Evolutionary conservation across 2,888 invertebrate genomes (phyloP), one percentile per base, ranked within the genome.

Genomic region (Anodontia alba): DNA sequence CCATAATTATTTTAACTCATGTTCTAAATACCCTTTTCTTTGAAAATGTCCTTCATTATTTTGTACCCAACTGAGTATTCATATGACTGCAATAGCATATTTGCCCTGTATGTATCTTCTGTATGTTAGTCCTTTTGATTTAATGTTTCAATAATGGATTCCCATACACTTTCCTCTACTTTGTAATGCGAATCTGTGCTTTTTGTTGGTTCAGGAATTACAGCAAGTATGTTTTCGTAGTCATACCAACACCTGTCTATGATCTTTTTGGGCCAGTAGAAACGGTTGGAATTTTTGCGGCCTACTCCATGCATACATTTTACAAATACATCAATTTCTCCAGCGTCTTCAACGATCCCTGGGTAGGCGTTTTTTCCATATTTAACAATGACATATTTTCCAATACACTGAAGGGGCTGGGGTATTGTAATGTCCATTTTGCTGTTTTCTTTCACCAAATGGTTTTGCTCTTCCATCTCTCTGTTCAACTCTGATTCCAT

Each of bases 291-390:
- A 26, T 71, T 23, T 15, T n/a, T 36, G 15, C 33, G 17, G 38
- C 75, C 49, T 15, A 79, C 17, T 36, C 62, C 43, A 38, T 79
- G 70, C 66, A 71, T 74, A 36, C 79, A 79, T 26, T 23, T 36
- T n/a, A 74, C 42, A 70, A 43, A 46, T 10, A 77, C 23, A 31
- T 71, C 49, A 29, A 42, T 33, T 36, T 67, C 72, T 23, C 66
- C 67, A 29, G 46, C 38, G 51, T 76, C 72, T 43, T n/a, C 33
- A 23, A 80, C 75, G 38, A 43, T 29, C 3, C 80, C 76, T 20
- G 76, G 80, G 38, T 80, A 80, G 10, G 66, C 42, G 15, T 68
- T 23, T 17, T 68, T 68, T 51, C 68, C 54, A 69, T 76, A 73
- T 23, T 43, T 31, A n/a, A 73, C 76, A 17, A 73, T 38, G n/a